Conservation (phyloP, 2,113 vertebrate genomes). For the Cyanoramphus novaezelandiae region DNA sequence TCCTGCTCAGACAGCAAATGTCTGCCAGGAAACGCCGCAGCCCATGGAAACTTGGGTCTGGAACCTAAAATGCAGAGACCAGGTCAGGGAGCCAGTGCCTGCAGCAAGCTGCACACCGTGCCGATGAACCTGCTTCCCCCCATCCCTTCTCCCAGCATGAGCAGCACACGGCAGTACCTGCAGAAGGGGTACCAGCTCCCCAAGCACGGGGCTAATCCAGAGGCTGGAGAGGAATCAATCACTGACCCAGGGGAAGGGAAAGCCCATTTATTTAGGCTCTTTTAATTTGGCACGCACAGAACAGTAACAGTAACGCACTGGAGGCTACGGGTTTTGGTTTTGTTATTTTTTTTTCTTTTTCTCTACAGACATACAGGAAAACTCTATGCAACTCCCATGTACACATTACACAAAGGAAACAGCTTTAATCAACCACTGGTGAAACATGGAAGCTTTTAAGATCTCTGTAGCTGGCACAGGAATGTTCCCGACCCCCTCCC, state of each 20-base stretch:
- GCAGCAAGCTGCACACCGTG: background rate
- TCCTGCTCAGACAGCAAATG: background rate
- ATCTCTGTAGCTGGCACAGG: constrained; percentile 63
- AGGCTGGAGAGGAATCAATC: constrained; percentile 46
- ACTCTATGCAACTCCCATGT: constrained; percentile 74
- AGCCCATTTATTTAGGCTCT: constrained; percentile 52
- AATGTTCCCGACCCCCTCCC: constrained; percentile 29
- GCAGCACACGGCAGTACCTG: background rate
- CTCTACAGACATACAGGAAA: constrained; percentile 67
- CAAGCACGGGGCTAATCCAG: background rate
- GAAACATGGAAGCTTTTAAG: constrained; percentile 63
- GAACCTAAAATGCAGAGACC: background rate
- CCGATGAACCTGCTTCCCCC: background rate
- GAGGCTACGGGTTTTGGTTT: constrained; percentile 36
- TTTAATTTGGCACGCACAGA: constrained; percentile 52
- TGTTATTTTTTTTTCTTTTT: background rate
- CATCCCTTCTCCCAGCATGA: fast-evolving
- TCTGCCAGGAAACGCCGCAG: background rate
- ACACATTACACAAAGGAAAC: constrained; percentile 67
- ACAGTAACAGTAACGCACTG: constrained; percentile 48
- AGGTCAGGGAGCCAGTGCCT: background rate
- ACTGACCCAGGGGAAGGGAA: constrained; percentile 41
- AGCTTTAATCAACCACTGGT: constrained; percentile 67
- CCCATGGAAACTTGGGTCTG: fast-evolving
- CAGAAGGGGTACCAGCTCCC: background rate